These are phyloP conservation scores for Theodoxus fluviatilis DNA, from an alignment of 2,888 invertebrate species.

Conservation along the genomic window DNA sequence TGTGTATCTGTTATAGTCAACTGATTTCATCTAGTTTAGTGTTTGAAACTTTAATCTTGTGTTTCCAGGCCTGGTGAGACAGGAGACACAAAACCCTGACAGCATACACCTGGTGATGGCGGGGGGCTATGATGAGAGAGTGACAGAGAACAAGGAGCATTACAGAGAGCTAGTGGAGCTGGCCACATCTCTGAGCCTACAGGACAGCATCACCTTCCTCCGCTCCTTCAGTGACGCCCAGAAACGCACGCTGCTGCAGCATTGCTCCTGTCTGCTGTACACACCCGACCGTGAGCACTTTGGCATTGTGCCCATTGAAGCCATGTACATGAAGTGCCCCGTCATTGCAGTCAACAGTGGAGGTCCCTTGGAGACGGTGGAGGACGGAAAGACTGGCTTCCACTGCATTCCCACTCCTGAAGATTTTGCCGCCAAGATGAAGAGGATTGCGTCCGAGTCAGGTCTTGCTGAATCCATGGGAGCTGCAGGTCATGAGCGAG, in stretches of 20 bases:
- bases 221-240: conserved; percentile 85
- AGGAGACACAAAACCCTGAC: conserved; percentile 31
- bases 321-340: conserved; percentile 92
- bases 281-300: conserved; percentile 98
- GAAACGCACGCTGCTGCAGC: conserved; percentile 82
- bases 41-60: conserved; percentile 83
- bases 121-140: conserved; percentile 93
- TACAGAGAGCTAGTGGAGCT: conserved; percentile 78
- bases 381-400: conserved; percentile 66
- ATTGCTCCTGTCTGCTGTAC: conserved; percentile 84
- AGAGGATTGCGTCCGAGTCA: conserved; percentile 73
- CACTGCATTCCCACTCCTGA: conserved; percentile 69
- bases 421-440: conserved; percentile 81
- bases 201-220: conserved; percentile 79
- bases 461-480: conserved; percentile 76
- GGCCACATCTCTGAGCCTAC: conserved; percentile 70
- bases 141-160: conserved; percentile 86
- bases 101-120: conserved; percentile 85
- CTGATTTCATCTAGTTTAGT: no score
- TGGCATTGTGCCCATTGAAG: conserved; percentile 98
- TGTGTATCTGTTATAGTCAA: no score
- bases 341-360: conserved; percentile 95
- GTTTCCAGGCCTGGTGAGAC: conserved; percentile 92
- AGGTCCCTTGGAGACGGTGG: conserved; percentile 91
- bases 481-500: conserved; percentile 75